A percentile compares a stretch with the other conserved stretches of the same genome.
Conservation (phyloP, 2,797 vertebrate genomes). For the Melanotaenia parkinsoni region DNA sequence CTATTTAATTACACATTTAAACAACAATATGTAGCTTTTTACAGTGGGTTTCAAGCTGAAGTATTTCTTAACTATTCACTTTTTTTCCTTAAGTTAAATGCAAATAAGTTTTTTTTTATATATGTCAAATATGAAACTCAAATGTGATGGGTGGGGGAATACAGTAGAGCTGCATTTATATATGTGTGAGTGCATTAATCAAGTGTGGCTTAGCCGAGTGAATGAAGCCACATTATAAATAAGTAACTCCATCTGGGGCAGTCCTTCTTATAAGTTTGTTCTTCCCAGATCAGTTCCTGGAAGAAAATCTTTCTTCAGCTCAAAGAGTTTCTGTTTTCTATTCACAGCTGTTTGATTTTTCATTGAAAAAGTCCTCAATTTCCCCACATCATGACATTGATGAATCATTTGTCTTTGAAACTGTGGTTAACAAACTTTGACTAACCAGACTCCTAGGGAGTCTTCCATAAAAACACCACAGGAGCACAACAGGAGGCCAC, state of each 20-base stretch:
- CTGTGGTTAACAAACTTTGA: slow-evolving; percentile 58
- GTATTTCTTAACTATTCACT: neutral
- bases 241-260: slow-evolving; percentile 45
- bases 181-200: neutral
- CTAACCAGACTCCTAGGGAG: slow-evolving; percentile 62
- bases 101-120: neutral
- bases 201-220: slow-evolving; percentile 29
- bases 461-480: slow-evolving; percentile 61
- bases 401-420: slow-evolving; percentile 72
- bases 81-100: neutral
- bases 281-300: slow-evolving; percentile 41
- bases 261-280: slow-evolving; percentile 18
- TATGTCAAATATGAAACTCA: no score
- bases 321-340: slow-evolving; percentile 43
- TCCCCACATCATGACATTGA: slow-evolving; percentile 44
- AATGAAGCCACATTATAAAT: slow-evolving; percentile 35
- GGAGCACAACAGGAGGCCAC: slow-evolving; percentile 51
- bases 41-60: neutral
- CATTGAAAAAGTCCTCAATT: slow-evolving; percentile 36
- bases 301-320: slow-evolving; percentile 50
- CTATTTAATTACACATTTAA: no score
- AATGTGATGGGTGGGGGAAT: neutral
- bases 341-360: slow-evolving; percentile 57
- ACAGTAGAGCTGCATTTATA: neutral
- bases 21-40: neutral